phyloP scores from a whole-genome alignment of 1,140 invertebrate species.

The Episyrphus balteatus region DNA sequence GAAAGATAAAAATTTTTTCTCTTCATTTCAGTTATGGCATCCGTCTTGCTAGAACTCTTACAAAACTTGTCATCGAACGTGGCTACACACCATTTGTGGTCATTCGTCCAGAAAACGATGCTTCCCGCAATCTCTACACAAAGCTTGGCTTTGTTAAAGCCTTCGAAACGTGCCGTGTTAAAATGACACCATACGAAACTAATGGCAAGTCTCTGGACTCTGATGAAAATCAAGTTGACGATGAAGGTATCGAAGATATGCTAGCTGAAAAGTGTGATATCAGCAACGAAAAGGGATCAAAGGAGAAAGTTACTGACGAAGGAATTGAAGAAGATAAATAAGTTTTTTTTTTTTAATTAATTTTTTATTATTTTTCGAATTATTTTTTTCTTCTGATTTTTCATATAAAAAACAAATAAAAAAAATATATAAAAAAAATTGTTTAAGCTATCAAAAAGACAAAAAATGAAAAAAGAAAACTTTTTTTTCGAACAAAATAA shows the following conservation, averaged over 20 bases:
- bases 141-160: conserved; percentile 68
- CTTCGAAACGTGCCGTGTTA: conserved; percentile 64
- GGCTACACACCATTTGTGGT: conserved; percentile 75
- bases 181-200: conserved; percentile 47
- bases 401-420: background rate
- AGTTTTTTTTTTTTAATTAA: conserved; percentile 27
- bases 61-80: conserved; percentile 56
- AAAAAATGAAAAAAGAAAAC: conserved; percentile 9
- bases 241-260: conserved; percentile 36
- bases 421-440: conserved; percentile 2
- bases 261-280: conserved; percentile 38
- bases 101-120: conserved; percentile 74
- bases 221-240: conserved; percentile 9
- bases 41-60: conserved; percentile 51
- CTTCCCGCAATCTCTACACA: conserved; percentile 63
- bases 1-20: background rate
- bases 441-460: background rate
- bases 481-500: conserved; percentile 22
- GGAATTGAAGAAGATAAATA: conserved; percentile 35
- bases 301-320: conserved; percentile 28
- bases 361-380: conserved; percentile 19
- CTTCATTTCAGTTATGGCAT: conserved; percentile 45
- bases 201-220: conserved; percentile 14
- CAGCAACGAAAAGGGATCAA: conserved; percentile 25
- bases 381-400: conserved; percentile 19